Conservation (phyloP, 2,113 vertebrate genomes). For the Eolophus roseicapilla region DNA sequence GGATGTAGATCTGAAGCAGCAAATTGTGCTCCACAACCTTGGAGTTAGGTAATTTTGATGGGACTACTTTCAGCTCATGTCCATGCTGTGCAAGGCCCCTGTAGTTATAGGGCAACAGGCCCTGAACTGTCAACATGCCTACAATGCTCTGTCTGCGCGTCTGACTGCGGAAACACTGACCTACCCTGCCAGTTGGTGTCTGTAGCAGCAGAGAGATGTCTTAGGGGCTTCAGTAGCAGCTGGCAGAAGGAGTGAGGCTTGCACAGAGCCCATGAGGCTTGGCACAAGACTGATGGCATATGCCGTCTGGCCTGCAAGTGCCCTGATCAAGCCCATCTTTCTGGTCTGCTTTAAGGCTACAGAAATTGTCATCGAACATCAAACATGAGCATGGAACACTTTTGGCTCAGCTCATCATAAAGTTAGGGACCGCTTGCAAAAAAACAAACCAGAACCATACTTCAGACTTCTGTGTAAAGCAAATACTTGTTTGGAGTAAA, state of each 20-base stretch:
- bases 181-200: background rate
- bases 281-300: background rate
- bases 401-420: background rate
- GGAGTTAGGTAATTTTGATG: background rate
- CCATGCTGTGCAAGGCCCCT: background rate
- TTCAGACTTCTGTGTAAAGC: background rate
- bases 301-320: background rate
- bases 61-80: background rate
- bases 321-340: background rate
- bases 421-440: background rate
- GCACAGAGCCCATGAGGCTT: background rate
- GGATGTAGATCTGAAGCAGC: background rate
- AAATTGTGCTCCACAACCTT: background rate
- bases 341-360: background rate
- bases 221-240: background rate
- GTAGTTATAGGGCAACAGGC: background rate
- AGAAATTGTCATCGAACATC: background rate
- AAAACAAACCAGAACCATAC: background rate
- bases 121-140: no score
- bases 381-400: background rate
- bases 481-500: background rate
- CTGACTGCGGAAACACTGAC: background rate
- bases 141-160: background rate
- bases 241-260: background rate
- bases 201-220: background rate